Evolutionary conservation across 2,888 invertebrate species (phyloP).

Genomic region (Tenthredo amoena): DNA sequence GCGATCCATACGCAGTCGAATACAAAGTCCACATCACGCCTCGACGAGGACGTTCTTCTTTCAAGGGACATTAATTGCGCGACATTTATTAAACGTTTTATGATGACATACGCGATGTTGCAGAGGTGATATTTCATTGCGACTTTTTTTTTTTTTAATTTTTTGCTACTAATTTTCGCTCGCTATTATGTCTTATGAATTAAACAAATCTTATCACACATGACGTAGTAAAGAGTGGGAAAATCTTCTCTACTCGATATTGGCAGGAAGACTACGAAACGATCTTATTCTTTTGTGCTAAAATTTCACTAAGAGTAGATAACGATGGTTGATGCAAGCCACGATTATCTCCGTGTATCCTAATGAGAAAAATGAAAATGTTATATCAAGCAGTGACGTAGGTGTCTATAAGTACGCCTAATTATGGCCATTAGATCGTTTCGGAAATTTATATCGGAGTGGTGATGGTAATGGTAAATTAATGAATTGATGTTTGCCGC

Average conservation of each 20-base stretch:
- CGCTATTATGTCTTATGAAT: background rate
- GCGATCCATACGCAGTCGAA: background rate
- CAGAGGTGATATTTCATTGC: background rate
- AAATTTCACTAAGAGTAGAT: background rate
- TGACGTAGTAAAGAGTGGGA: background rate
- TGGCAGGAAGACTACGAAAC: background rate
- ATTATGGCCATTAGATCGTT: background rate
- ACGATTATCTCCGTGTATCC: no score
- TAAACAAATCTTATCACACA: no score
- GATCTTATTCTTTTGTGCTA: background rate
- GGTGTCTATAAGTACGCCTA: background rate
- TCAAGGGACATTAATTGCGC: conserved; percentile 1
- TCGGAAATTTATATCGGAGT: background rate
- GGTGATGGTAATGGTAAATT: background rate
- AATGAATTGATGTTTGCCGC: background rate
- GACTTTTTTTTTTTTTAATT: background rate
- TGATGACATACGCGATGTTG: background rate
- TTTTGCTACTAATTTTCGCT: background rate
- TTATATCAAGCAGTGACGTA: background rate
- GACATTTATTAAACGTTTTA: background rate
- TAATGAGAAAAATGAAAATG: background rate
- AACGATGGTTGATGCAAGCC: background rate
- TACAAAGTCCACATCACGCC: conserved; percentile 11
- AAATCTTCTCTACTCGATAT: background rate
- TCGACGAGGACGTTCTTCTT: conserved; percentile 7